These are phyloP conservation scores for Caradrina clavipalpis DNA, from an alignment of 2,888 invertebrate species.

Conservation along the genomic window DNA sequence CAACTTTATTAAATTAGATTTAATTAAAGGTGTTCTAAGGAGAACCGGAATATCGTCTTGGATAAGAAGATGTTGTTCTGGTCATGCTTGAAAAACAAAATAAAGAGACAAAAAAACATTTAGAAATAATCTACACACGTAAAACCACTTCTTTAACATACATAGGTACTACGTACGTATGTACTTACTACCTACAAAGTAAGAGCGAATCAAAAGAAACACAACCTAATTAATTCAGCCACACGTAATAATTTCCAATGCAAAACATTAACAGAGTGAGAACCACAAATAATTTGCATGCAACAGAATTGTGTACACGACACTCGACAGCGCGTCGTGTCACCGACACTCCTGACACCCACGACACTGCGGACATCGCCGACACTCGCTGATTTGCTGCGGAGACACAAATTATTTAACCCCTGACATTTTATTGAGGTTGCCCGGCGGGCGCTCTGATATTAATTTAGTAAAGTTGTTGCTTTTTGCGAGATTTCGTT, in stretches of 20 bases:
- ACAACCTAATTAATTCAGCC: background rate
- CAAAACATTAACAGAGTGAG: slow-evolving; percentile 6
- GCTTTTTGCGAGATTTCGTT: background rate
- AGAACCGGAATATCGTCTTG: too few relatives aligned
- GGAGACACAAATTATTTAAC: slow-evolving; percentile 44
- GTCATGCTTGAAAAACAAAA: too few relatives aligned
- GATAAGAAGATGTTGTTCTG: too few relatives aligned
- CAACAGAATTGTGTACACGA: slow-evolving; percentile 24
- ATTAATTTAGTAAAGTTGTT: slow-evolving; percentile 1
- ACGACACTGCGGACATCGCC: slow-evolving; percentile 24
- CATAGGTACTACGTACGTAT: background rate
- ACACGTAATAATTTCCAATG: slow-evolving; percentile 17
- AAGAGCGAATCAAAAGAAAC: background rate
- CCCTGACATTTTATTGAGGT: slow-evolving; percentile 30
- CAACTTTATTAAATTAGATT: too few relatives aligned
- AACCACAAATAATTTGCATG: slow-evolving; percentile 37
- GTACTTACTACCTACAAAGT: background rate
- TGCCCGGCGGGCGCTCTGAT: background rate
- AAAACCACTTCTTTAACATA: background rate
- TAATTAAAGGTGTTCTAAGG: too few relatives aligned
- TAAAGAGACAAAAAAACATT: too few relatives aligned
- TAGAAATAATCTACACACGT: background rate
- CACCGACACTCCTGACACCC: slow-evolving; percentile 16
- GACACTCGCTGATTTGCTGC: slow-evolving; percentile 35
- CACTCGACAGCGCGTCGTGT: slow-evolving; percentile 3